Conservation (phyloP, 2,797 vertebrate genomes). For the Macropodus opercularis region DNA sequence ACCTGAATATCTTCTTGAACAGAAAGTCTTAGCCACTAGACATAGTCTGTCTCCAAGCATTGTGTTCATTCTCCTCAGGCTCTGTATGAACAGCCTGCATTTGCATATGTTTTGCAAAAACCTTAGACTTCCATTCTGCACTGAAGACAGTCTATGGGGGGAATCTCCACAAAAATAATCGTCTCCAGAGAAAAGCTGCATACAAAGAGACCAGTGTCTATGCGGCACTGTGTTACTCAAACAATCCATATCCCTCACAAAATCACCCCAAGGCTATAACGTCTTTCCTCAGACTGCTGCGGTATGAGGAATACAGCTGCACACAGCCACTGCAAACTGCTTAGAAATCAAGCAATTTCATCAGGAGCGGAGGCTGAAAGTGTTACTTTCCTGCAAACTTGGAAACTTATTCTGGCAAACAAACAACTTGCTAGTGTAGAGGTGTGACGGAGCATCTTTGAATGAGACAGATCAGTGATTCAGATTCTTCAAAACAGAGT, state of each 20-base stretch:
- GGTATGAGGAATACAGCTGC: conserved; percentile 30
- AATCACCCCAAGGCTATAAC: conserved; percentile 47
- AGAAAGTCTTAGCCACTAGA: conserved; percentile 3
- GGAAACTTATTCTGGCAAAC: conserved; percentile 26
- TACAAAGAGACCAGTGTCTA: conserved; percentile 49
- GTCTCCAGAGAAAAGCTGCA: conserved; percentile 43
- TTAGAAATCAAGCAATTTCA: conserved; percentile 34
- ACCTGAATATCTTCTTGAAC: conserved; percentile 3
- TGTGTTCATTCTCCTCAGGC: conserved; percentile 34
- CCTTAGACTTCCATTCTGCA: conserved; percentile 14
- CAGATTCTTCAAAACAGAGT: conserved; percentile 4
- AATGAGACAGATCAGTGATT: conserved; percentile 18
- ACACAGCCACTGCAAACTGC: conserved; percentile 8
- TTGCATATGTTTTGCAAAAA: conserved; percentile 48
- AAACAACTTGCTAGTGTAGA: conserved; percentile 11
- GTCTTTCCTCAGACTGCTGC: conserved; percentile 30
- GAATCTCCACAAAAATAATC: conserved; percentile 49
- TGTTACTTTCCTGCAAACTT: conserved; percentile 31
- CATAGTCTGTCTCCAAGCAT: conserved; percentile 25
- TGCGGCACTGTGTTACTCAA: conserved; percentile 51
- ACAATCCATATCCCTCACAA: conserved; percentile 56
- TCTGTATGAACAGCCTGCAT: conserved; percentile 19
- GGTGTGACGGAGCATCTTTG: conserved; percentile 9
- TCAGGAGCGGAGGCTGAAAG: conserved; percentile 3
- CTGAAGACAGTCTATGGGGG: conserved; percentile 39